These are phyloP conservation scores for Artemisiospiza belli DNA, from an alignment of 2,113 vertebrate genomes.

Conservation along the genomic window DNA sequence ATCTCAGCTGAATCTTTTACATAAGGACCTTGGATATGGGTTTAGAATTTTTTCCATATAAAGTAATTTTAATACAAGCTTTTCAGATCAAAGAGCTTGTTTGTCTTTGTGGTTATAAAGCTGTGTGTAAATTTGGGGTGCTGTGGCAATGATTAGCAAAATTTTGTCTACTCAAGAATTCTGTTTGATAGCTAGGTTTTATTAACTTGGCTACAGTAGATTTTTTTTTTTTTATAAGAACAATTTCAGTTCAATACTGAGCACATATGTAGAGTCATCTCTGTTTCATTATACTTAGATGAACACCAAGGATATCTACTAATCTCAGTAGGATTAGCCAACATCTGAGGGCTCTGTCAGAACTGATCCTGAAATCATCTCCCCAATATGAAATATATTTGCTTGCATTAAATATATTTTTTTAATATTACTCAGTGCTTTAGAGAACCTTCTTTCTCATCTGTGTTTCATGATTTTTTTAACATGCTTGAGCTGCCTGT, in stretches of 20 bases:
- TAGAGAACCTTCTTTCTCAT: background rate
- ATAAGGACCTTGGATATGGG: background rate
- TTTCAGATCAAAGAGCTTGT: slow-evolving; percentile 26
- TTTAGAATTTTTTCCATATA: slow-evolving; percentile 13
- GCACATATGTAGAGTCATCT: background rate
- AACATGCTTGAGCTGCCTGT: background rate
- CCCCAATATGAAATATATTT: background rate
- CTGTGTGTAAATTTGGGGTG: background rate
- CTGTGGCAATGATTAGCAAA: background rate
- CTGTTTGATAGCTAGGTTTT: background rate
- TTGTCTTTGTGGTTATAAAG: slow-evolving; percentile 2
- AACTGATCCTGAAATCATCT: background rate
- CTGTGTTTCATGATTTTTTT: background rate
- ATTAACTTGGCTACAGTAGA: background rate
- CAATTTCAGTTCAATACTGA: background rate
- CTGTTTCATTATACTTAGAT: background rate
- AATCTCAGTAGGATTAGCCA: background rate
- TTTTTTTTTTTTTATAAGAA: background rate
- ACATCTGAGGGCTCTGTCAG: background rate
- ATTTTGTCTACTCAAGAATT: background rate
- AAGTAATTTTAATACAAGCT: background rate
- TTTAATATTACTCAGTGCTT: background rate
- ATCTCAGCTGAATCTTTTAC: slow-evolving; percentile 3
- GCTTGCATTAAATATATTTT: background rate
- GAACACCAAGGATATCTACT: background rate